phyloP scores from a whole-genome alignment of 64 coral and sea anemone genomes.

The Montipora efflorescens region DNA sequence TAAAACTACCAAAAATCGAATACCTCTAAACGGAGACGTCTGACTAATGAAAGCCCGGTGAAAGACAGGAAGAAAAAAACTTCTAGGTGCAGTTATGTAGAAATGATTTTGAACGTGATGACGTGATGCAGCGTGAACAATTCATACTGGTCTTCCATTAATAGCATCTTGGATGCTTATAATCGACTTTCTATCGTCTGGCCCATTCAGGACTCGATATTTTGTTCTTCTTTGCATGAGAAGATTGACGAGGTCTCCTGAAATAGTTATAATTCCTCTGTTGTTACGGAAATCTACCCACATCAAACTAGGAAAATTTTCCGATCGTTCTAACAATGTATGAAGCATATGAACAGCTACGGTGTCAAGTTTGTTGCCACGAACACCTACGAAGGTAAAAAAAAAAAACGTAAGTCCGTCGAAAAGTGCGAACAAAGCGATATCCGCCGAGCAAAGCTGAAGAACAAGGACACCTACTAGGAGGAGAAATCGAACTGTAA shows the following conservation, averaged over 20 bases:
- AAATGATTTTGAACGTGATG: too few relatives aligned
- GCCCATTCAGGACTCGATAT: neutral
- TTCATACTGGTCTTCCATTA: neutral
- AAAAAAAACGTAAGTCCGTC: neutral
- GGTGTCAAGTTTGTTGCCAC: conserved; percentile 37
- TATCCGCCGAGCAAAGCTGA: too few relatives aligned
- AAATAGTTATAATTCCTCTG: conserved; percentile 48
- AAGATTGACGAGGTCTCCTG: conserved; percentile 43
- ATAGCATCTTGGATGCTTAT: conserved; percentile 31
- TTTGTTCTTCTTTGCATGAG: conserved; percentile 7
- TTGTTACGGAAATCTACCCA: conserved; percentile 73
- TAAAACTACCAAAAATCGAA: too few relatives aligned
- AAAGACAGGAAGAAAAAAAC: too few relatives aligned
- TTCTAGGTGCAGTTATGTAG: too few relatives aligned
- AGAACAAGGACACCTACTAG: too few relatives aligned
- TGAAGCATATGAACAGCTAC: conserved; percentile 3
- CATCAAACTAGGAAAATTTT: conserved; percentile 25
- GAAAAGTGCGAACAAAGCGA: too few relatives aligned
- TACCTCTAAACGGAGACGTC: too few relatives aligned
- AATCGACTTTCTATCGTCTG: neutral
- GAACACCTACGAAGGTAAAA: conserved; percentile 17
- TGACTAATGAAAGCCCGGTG: too few relatives aligned
- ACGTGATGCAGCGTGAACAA: neutral
- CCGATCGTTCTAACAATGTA: neutral
- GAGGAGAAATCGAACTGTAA: too few relatives aligned